Evolutionary conservation across 2,888 invertebrate genomes (phyloP).

Genomic region (Brenthis daphne): DNA sequence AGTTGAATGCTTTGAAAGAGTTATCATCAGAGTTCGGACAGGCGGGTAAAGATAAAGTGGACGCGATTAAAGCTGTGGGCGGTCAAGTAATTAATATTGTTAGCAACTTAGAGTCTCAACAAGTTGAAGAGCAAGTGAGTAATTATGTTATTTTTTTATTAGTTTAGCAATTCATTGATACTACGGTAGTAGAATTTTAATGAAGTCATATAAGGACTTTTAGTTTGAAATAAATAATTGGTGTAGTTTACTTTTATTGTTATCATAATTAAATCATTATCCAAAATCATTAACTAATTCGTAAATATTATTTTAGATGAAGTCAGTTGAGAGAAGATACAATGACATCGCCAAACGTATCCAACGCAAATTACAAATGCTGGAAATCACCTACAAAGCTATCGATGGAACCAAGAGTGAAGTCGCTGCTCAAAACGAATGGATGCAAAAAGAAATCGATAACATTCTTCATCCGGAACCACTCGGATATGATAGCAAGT

Average conservation of each 20-base stretch:
- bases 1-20: slow-evolving; percentile 88
- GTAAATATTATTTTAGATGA: slow-evolving; percentile 78
- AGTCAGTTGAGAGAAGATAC: slow-evolving; percentile 91
- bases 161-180: neutral
- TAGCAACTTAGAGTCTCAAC: slow-evolving; percentile 93
- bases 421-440: slow-evolving; percentile 89
- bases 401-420: slow-evolving; percentile 91
- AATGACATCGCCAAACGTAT: slow-evolving; percentile 92
- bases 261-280: neutral
- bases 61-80: slow-evolving; percentile 86
- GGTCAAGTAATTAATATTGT: slow-evolving; percentile 88
- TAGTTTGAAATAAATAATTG: neutral
- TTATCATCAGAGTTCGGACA: slow-evolving; percentile 88
- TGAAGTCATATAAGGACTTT: too few species aligned
- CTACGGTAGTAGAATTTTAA: too few species aligned
- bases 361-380: slow-evolving; percentile 90
- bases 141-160: neutral
- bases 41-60: slow-evolving; percentile 87
- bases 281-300: too few species aligned
- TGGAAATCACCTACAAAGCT: slow-evolving; percentile 92
- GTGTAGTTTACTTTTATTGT: neutral
- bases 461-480: slow-evolving; percentile 85
- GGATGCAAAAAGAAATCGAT: slow-evolving; percentile 89
- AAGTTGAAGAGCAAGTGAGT: slow-evolving; percentile 91
- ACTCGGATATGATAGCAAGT: slow-evolving; percentile 89